Evolutionary conservation across 2,113 vertebrate species (phyloP).

Genomic region (Garra rufa): DNA sequence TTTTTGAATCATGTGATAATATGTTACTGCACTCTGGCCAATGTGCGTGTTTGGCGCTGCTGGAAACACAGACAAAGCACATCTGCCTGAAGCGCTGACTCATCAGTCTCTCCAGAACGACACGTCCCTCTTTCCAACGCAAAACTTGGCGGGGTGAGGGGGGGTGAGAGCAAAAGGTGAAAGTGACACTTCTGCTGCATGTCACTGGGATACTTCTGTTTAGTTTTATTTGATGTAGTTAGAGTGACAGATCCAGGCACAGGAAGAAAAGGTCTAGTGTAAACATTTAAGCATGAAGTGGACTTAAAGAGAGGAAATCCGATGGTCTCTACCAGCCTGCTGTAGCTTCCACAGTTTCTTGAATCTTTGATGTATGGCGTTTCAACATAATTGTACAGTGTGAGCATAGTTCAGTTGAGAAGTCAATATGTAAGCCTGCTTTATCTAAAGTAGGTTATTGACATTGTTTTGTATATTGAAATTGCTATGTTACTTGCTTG

Average conservation of each 20-base stretch:
- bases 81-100: slow-evolving; percentile 34
- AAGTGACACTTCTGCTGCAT: slow-evolving; percentile 27
- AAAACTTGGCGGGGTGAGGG: neutral
- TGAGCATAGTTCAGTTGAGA: neutral
- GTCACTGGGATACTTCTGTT: neutral
- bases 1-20: slow-evolving; percentile 31
- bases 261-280: neutral
- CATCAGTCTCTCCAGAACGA: slow-evolving; percentile 29
- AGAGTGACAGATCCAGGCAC: neutral
- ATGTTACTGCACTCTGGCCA: slow-evolving; percentile 4
- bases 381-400: neutral
- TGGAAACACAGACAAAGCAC: slow-evolving; percentile 25
- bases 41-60: neutral
- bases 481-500: no score
- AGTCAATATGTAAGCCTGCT: slow-evolving; percentile 17
- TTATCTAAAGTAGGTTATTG: neutral
- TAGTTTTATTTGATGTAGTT: neutral
- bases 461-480: no score
- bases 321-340: neutral
- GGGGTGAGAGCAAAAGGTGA: neutral
- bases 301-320: neutral
- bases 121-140: slow-evolving; percentile 26
- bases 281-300: neutral
- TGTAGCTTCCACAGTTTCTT: neutral
- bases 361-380: neutral